These are phyloP conservation scores for Arctia plantaginis DNA, from an alignment of 2,888 invertebrate species.

Conservation along the genomic window DNA sequence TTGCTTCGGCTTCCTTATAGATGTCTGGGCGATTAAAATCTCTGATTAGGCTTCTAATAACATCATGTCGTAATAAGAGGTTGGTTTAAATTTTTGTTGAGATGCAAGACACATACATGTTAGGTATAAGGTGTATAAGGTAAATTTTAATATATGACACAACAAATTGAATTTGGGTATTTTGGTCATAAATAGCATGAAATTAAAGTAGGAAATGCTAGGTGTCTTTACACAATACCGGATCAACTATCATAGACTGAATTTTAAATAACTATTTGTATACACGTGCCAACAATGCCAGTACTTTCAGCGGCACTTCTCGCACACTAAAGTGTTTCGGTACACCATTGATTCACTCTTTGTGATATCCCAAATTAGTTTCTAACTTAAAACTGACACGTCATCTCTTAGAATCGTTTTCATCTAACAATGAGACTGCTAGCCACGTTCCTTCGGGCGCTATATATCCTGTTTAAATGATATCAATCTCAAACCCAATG, in stretches of 20 bases:
- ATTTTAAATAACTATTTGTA: constrained; percentile 57
- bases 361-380: constrained; percentile 86
- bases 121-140: not conserved
- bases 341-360: constrained; percentile 80
- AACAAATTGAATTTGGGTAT: constrained; percentile 21
- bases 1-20: constrained; percentile 72
- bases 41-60: constrained; percentile 43
- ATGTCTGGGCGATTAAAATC: constrained; percentile 47
- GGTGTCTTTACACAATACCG: constrained; percentile 31
- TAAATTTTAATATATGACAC: constrained; percentile 22
- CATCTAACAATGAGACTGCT: constrained; percentile 80
- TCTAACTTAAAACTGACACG: constrained; percentile 79
- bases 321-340: constrained; percentile 80
- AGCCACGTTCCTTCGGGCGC: constrained; percentile 81
- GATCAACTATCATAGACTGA: constrained; percentile 41
- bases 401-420: constrained; percentile 84
- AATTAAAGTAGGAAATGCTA: constrained; percentile 38
- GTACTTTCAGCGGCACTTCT: constrained; percentile 73
- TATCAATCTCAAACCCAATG: constrained; percentile 64
- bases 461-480: constrained; percentile 51
- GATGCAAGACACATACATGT: not conserved
- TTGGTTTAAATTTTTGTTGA: not conserved
- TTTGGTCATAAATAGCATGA: constrained; percentile 32
- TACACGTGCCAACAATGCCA: constrained; percentile 75
- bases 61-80: constrained; percentile 5